A percentile compares a stretch with the other conserved stretches of the same genome.
These are phyloP conservation scores for Chymomyza fuscimana DNA, from an alignment of 2,888 invertebrate species.

Conservation along the genomic window DNA sequence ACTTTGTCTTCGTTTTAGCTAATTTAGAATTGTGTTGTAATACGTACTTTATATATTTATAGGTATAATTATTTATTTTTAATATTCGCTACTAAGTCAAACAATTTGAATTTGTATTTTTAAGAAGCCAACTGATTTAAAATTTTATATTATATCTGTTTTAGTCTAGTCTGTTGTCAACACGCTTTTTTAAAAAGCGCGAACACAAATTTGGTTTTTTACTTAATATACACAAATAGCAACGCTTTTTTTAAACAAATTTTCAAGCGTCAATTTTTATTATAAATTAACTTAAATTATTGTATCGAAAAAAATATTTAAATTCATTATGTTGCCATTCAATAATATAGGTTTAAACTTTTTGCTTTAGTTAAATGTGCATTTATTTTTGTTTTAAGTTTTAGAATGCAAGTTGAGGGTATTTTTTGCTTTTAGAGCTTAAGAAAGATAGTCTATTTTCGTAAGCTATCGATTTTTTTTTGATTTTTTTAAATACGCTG, in stretches of 20 bases:
- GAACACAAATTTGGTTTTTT: slow-evolving; percentile 53
- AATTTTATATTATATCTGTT: not conserved
- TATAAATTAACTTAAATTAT: not conserved
- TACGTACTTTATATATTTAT: not conserved
- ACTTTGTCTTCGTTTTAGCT: slow-evolving; percentile 22
- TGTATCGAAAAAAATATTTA: not conserved
- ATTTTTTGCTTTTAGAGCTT: too few species aligned
- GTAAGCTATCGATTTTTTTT: too few species aligned
- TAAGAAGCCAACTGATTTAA: not conserved
- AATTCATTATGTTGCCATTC: not conserved
- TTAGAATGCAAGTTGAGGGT: too few species aligned
- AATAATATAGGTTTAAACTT: not conserved
- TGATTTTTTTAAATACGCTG: too few species aligned
- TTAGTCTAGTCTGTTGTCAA: slow-evolving; percentile 15
- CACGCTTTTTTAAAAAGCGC: slow-evolving; percentile 51
- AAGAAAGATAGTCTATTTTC: too few species aligned
- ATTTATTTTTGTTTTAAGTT: too few species aligned
- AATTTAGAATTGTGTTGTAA: not conserved
- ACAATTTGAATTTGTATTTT: not conserved
- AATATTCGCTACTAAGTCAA: not conserved
- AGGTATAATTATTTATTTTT: not conserved
- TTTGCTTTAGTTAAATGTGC: not conserved
- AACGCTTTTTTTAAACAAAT: not conserved
- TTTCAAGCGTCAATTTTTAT: not conserved
- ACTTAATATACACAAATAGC: slow-evolving; percentile 6